Evolutionary conservation across 2,113 vertebrate genomes (phyloP), one percentile per base, ranked within the genome.

Genomic region (Neotoma lepida): DNA sequence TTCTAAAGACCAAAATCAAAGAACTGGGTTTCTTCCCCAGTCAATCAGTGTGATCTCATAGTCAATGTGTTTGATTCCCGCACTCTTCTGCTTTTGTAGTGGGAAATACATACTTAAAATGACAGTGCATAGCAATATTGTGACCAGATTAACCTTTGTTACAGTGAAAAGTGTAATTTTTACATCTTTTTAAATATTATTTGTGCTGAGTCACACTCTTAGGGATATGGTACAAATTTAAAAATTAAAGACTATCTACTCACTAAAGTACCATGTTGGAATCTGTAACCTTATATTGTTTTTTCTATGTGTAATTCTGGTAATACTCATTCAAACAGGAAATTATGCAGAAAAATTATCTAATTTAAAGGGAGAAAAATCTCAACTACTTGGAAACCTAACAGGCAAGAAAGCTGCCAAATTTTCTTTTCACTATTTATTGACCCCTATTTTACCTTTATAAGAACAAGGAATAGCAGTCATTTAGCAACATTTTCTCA

Each of bases 31-130:
- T 96, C 44, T 94, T 30, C 44, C 70, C 49, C 9, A 80, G 17
- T 80, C 35, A 86, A 35, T 86, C 9, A 44, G 12, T 66, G 3
- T 1, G 0, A 91, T 7, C 35, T 18, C n/a, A 90, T n/a, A 77
- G 20, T 17, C 61, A 81, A 44, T 4, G 1, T 71, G 35, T 86
- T 85, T 89, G 80, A 90, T 56, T 88, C 46, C 18, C 85, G 33
- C 2, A 86, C 22, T 56, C 61, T 61, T 51, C 3, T 81, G 10
- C 22, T 92, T 93, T 94, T 96, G 39, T 26, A 73, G 87, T 91
- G 56, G 51, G 78, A 93, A 88, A 64, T 33, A 81, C 28, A 28
- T 90, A 76, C 46, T 97, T 93, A 93, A 96, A 96, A 92, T 95
- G 64, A 77, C 15, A 93, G 30, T 82, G 20, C n/a, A 41, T 39